Evolutionary conservation across 1,140 invertebrate species (phyloP), one percentile per base, ranked within the genome.

Genomic region (Cotesia vestalis): DNA sequence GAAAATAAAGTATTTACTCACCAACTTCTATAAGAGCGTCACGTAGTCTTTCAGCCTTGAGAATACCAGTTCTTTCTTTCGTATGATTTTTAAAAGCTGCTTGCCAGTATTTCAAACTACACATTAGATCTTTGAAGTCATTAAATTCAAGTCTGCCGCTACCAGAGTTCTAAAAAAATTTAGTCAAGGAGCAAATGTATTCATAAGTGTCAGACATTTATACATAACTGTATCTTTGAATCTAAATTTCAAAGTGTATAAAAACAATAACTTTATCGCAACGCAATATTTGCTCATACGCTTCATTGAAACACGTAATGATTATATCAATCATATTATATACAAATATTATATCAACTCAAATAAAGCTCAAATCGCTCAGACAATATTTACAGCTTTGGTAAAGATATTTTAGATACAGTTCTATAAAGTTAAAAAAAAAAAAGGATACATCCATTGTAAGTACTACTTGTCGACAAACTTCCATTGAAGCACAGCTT

Each of bases 61-160:
- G 84, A 40, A 97, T 94, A 20, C 96, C 95, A 9, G 94, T 95
- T 84, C 96, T 96, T 80, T 96, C 95, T 79, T 94, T 94, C 0
- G 95, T 94, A 80, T 97, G 95, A 78, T 92, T 94, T 82, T 95
- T 95, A 82, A 97, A 98, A 4, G 94, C 93, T 4, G 91, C 91
- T 82, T 97, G 96, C 95, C 96, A 97, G 71, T 93, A 91, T 81
- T 96, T 96, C 17, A 98, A 84, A 80, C 94, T 96, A 73, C 94
- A 96, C 91, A 98, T 96, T 60, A 98, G 88, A 80, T 96, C 94
- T 83, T 96, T 96, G 83, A 97, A 97, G 77, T 97, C 94, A 61
- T 89, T 89, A 76, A 96, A 94, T 76, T 93, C 94, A 51, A 97
- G 88, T 76, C 95, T 88, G 0, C 95, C 95, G 55, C 89, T 92